These are phyloP conservation scores for Falco punctatus DNA, from an alignment of 2,113 vertebrate genomes.

Conservation along the genomic window DNA sequence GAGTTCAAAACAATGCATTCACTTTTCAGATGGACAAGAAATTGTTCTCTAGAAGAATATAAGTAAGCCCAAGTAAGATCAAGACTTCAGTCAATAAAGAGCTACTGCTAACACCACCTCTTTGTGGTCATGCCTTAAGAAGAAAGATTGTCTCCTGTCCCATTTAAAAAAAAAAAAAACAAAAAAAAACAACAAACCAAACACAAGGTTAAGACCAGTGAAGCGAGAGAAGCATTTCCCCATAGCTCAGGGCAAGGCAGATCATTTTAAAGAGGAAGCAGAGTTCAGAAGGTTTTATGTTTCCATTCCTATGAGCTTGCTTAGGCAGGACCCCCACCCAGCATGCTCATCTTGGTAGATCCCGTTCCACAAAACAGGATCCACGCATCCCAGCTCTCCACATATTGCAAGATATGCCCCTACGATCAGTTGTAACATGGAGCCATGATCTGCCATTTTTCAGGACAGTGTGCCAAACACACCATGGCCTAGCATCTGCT, in stretches of 20 bases:
- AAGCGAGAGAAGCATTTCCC: neutral
- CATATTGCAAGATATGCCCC: neutral
- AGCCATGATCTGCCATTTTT: neutral
- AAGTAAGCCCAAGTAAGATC: neutral
- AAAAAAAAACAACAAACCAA: neutral
- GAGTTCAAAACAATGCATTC: neutral
- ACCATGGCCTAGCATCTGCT: neutral
- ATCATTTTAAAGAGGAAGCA: neutral
- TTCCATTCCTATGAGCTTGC: neutral
- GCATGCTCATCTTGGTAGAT: fast-evolving
- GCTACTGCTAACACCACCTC: neutral
- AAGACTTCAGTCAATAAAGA: neutral
- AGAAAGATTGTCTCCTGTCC: neutral
- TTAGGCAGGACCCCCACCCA: neutral
- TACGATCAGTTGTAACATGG: fast-evolving
- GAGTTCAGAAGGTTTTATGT: neutral
- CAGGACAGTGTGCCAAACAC: neutral
- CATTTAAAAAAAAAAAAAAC: neutral
- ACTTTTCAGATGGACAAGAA: neutral
- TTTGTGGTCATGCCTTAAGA: neutral
- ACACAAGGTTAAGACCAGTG: neutral
- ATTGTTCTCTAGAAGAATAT: neutral
- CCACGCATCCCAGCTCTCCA: fast-evolving
- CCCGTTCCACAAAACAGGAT: neutral
- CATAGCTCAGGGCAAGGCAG: neutral